Base-by-base conservation (phyloP, 2,797 vertebrate species). In the Cyprinodon diabolis region DNA sequence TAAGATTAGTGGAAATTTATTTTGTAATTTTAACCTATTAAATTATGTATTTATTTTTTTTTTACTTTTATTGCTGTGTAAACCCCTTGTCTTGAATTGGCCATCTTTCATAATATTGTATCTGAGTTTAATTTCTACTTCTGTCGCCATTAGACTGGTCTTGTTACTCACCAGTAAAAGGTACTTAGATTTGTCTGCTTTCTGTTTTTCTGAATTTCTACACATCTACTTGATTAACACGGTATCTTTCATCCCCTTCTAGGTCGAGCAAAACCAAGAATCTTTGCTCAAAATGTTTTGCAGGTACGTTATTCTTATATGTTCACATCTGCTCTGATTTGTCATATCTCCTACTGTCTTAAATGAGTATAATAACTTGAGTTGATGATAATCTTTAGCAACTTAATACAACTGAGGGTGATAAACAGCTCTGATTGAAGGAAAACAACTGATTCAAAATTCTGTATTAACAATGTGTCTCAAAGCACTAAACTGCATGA, bases 181-280 rank as follows among this genome's bases (percentile, higher is more conserved):
- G 11, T 25, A 17, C 15, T 51, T 51, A 17, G 5, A 51, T 19
- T 51, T 58, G 14, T 12, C 14, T 14, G 12, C 63, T 25, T 23
- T 66, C 63, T 14, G 11, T 5, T 12, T 23, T 62, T 35, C 8
- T 17, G n/a, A 55, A 15, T 8, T 57, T 7, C 60, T 25, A 30
- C 9, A 48, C 23, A 48, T 23, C 60, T 55, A 1, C 72, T 74
- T 77, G 2, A 78, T 56, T 78, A 77, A 81, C 69, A 58, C 14
- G 17, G 56, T 79, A 68, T 19, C 3, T 45, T 79, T 54, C 75
- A 13, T 81, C 85, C 66, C 78, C 60, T 48, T 43, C 51, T 90
- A 99, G 97, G 96, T 99, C 97, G 79, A 98, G 97, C 95, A 98
- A 99, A 97, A 99, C 97, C 85, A 98, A 97, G 97, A 99, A 98